Base-by-base conservation (phyloP, 1,140 invertebrate genomes). In the Sycobia sp. region DNA sequence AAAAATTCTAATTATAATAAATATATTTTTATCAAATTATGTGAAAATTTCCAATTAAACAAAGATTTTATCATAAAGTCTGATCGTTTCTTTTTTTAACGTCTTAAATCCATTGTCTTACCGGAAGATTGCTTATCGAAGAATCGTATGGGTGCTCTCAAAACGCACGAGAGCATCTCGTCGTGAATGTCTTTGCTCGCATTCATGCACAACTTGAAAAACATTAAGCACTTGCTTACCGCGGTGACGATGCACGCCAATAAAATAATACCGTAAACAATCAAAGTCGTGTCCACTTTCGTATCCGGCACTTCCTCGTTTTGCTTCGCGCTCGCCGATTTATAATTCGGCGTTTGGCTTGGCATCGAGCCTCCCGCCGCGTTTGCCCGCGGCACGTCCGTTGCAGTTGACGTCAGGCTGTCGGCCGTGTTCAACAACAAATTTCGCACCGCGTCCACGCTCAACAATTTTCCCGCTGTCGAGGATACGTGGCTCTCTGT, bases 61-160 rank as follows among this genome's bases (percentile, higher is more conserved):
- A n/a, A n/a, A 20, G 2, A 41, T 41, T 58, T 27, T 29, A 22
- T 22, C 2, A 49, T 11, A 44, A 32, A 34, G 39, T 32, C 49
- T 50, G 49, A n/a, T 60, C 2, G 22, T 27, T 46, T 46, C 4
- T 22, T 14, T 22, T 29, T 16, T 16, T 9, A 38, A 53, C 23
- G 39, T 22, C 9, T 83, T 81, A 2, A 83, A 29, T 5, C 32
- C 49, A 14, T 3, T 61, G 13, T 72, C 41, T 72, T 73, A 82
- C 84, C 89, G 43, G 87, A 84, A 36, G 89, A 86, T 76, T 89
- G 88, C 13, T 79, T 86, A 69, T 91, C 86, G 76, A 91, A 91
- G 76, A 91, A 91, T 16, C 75, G 72, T 66, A 90, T 86, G 0
- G 86, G 83, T 3, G 87, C 85, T 62, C 84, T 75, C 4, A 90